These are phyloP conservation scores for Entomyzon cyanotis DNA, from an alignment of 2,113 vertebrate genomes.

Conservation along the genomic window DNA sequence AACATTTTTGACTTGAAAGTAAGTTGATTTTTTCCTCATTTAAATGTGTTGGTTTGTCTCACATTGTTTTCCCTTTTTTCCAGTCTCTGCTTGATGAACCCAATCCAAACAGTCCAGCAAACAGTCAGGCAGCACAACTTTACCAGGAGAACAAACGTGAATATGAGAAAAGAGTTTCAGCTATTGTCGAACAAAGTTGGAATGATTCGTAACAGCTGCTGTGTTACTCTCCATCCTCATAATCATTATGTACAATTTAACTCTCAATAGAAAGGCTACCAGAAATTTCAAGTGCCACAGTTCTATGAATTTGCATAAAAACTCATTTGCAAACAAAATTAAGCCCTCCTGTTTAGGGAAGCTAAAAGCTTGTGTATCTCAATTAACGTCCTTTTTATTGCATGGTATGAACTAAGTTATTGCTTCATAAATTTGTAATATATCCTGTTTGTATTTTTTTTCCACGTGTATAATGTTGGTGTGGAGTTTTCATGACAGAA, in stretches of 20 bases:
- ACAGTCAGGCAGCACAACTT: slow-evolving; percentile 98
- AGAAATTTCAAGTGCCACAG: slow-evolving; percentile 85
- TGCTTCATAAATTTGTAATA: slow-evolving; percentile 97
- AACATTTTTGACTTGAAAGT: neutral
- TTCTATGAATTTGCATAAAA: slow-evolving; percentile 71
- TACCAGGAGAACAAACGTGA: slow-evolving; percentile 99
- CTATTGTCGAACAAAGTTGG: slow-evolving; percentile 99
- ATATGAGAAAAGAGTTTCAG: slow-evolving; percentile 98
- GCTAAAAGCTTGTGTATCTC: slow-evolving; percentile 86
- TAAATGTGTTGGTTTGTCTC: neutral
- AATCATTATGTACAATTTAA: slow-evolving; percentile 76
- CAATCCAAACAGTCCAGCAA: slow-evolving; percentile 97
- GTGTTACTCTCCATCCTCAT: slow-evolving; percentile 66
- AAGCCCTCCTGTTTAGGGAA: slow-evolving; percentile 78
- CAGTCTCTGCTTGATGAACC: slow-evolving; percentile 98
- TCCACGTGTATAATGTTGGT: slow-evolving; percentile 88
- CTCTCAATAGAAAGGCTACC: slow-evolving; percentile 76
- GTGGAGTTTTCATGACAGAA: slow-evolving; percentile 86
- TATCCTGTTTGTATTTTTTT: slow-evolving; percentile 91
- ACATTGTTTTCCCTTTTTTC: neutral
- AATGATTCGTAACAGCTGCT: slow-evolving; percentile 89
- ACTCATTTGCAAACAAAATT: slow-evolving; percentile 69
- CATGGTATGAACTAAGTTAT: slow-evolving; percentile 99
- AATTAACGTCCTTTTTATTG: slow-evolving; percentile 89
- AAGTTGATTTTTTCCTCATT: neutral